These are phyloP conservation scores for Pagetopsis macropterus DNA, from an alignment of 2,797 vertebrate genomes.

Conservation along the genomic window DNA sequence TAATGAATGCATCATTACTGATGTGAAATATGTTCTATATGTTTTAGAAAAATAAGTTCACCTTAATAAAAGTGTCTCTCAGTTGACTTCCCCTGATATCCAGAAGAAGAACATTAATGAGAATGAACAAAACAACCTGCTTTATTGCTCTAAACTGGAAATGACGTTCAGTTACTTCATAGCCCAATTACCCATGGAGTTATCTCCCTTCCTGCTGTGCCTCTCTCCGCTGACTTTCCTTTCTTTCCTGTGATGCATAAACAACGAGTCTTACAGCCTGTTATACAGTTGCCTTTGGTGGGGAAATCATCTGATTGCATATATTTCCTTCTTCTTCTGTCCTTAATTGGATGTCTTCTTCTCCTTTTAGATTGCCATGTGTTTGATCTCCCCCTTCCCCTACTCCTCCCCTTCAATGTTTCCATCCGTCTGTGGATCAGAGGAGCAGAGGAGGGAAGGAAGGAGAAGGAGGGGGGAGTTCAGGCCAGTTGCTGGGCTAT, in stretches of 20 bases:
- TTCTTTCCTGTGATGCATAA: constrained; percentile 66
- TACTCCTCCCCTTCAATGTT: constrained; percentile 24
- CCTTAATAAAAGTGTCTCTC: background rate
- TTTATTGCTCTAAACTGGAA: constrained; percentile 29
- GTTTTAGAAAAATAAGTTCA: constrained; percentile 7
- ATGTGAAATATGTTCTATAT: background rate
- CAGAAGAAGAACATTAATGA: constrained; percentile 16
- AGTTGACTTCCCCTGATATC: constrained; percentile 9
- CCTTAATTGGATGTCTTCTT: constrained; percentile 67
- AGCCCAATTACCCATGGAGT: constrained; percentile 40
- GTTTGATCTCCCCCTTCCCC: constrained; percentile 56
- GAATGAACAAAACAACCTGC: constrained; percentile 26
- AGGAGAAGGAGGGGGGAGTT: constrained; percentile 36
- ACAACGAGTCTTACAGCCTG: constrained; percentile 55
- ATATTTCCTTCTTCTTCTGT: constrained; percentile 55
- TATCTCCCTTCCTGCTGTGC: constrained; percentile 20
- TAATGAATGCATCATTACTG: background rate
- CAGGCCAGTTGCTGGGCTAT: constrained; percentile 41
- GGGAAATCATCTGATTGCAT: constrained; percentile 65
- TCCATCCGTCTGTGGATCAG: constrained; percentile 46
- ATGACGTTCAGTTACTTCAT: constrained; percentile 42
- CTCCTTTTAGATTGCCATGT: constrained; percentile 57
- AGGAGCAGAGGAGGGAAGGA: constrained; percentile 41
- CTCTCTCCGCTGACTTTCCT: constrained; percentile 39
- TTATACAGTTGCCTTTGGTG: constrained; percentile 62